Evolutionary conservation across 2,113 vertebrate genomes (phyloP), one percentile per base, ranked within the genome.

Genomic region (Centropus unirufus): DNA sequence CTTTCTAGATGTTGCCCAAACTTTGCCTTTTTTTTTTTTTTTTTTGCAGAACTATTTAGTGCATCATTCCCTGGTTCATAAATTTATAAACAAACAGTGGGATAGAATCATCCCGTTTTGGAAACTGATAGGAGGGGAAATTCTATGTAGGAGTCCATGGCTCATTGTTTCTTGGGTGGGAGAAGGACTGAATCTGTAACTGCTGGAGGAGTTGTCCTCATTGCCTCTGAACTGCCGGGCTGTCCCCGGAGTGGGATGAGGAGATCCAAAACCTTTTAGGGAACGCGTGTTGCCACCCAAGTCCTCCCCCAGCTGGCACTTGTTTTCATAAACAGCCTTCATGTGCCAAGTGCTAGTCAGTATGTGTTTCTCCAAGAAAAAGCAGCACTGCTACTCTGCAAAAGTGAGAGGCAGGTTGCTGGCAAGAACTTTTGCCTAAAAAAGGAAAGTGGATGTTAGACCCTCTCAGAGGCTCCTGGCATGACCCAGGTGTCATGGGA

Each of bases 1-100:
- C 47, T 87, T 94, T 86, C 79, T 49, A 49, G 58, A 58, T 91
- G 75, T 39, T 87, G 66, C 93, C 76, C 83, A 62, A 80, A 77
- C 83, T 83, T 78, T 52, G 36, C 75, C 4, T 21, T 27, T 17
- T 57, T 40, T 39, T 62, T 42, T 62, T 42, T 44, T 57, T 30
- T 58, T 49, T 57, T 27, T 30, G 19, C 18, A 39, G 21, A 73
- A 34, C 46, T 8, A 9, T 29, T 54, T 3, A 18, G 1, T 5
- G 5, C 42, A 1, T 68, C 36, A 0, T 74, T 59, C 24, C 2
- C 22, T 8, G 23, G 12, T 61, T 84, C 14, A 2, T 42, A 34
- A 61, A 26, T 49, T 89, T 47, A 17, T 19, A 78, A 84, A 61
- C n/a, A n/a, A 55, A 17, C 14, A 40, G 44, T 66, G 79, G 44